Percentiles rank a stretch among this genome's conserved stretches.
Conservation (phyloP, 2,888 invertebrate species). For the Leucoma salicis region DNA sequence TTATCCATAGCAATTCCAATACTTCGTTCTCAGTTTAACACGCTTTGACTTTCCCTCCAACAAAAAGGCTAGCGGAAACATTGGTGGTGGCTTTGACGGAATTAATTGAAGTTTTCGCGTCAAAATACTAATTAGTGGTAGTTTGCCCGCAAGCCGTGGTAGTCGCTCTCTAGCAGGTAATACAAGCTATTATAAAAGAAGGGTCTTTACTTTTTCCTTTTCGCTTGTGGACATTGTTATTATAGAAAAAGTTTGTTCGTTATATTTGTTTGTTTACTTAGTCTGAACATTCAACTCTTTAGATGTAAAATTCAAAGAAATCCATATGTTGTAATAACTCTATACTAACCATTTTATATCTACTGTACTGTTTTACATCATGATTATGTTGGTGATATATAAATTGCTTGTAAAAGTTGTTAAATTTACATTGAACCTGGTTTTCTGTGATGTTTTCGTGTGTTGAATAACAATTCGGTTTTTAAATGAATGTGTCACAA, state of each 20-base stretch:
- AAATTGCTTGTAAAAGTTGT: no score
- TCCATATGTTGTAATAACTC: no score
- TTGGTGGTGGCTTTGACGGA: slow-evolving; percentile 56
- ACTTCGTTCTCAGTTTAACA: slow-evolving; percentile 13
- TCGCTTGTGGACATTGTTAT: background rate
- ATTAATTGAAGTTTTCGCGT: slow-evolving; percentile 69
- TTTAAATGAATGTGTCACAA: slow-evolving; percentile 7
- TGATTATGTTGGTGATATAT: no score
- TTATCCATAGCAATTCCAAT: no score
- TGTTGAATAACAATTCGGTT: slow-evolving; percentile 9
- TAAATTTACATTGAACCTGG: no score
- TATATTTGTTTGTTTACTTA: no score
- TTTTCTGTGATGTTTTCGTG: slow-evolving; percentile 8
- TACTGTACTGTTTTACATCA: no score
- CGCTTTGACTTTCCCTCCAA: slow-evolving; percentile 53
- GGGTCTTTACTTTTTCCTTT: background rate
- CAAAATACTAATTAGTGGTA: slow-evolving; percentile 67
- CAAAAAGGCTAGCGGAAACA: slow-evolving; percentile 39
- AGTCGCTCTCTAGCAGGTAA: background rate
- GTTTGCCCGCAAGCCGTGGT: slow-evolving; percentile 35
- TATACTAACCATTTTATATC: no score
- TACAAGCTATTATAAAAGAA: no score
- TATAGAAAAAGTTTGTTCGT: no score
- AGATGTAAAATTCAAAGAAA: no score
- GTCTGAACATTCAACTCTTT: no score